Percentiles rank a stretch among this genome's conserved stretches.
phyloP scores from a whole-genome alignment of 2,113 vertebrate species.

The Pavo muticus region DNA sequence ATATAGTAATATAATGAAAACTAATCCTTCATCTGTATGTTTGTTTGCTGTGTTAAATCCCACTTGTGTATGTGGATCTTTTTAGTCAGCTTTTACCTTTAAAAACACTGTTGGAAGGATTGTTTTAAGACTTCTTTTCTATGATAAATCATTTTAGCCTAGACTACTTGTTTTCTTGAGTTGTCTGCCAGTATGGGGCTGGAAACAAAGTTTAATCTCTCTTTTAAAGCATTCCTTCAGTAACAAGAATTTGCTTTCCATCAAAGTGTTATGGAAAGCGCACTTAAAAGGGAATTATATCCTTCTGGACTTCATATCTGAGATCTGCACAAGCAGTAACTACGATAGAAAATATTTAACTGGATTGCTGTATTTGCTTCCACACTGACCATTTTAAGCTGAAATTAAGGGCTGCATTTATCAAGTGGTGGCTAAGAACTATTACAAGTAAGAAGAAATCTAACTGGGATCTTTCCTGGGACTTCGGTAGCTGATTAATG shows the following conservation, averaged over 20 bases:
- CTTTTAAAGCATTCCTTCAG: conserved; percentile 66
- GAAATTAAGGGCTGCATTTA: background rate
- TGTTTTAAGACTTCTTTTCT: background rate
- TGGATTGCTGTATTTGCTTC: conserved; percentile 23
- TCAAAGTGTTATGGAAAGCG: conserved; percentile 47
- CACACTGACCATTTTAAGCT: background rate
- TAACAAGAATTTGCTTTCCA: conserved; percentile 61
- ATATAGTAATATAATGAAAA: conserved; percentile 65
- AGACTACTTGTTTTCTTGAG: conserved; percentile 60
- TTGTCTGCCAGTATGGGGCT: conserved; percentile 35
- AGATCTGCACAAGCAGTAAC: conserved; percentile 23
- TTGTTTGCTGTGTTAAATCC: conserved; percentile 31
- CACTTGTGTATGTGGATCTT: background rate
- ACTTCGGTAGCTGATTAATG: background rate
- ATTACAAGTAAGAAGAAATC: background rate
- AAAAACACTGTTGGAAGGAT: conserved; percentile 18
- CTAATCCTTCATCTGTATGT: conserved; percentile 18
- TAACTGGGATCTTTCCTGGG: background rate
- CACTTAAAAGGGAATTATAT: conserved; percentile 57
- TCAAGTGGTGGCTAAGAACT: background rate
- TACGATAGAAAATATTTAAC: conserved; percentile 4
- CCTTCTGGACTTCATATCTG: conserved; percentile 30
- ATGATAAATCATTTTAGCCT: conserved; percentile 50
- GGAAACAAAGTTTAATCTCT: conserved; percentile 65
- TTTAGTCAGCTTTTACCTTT: conserved; percentile 60